phyloP scores from a whole-genome alignment of 2,113 vertebrate species.

The Corynorhinus townsendii region DNA sequence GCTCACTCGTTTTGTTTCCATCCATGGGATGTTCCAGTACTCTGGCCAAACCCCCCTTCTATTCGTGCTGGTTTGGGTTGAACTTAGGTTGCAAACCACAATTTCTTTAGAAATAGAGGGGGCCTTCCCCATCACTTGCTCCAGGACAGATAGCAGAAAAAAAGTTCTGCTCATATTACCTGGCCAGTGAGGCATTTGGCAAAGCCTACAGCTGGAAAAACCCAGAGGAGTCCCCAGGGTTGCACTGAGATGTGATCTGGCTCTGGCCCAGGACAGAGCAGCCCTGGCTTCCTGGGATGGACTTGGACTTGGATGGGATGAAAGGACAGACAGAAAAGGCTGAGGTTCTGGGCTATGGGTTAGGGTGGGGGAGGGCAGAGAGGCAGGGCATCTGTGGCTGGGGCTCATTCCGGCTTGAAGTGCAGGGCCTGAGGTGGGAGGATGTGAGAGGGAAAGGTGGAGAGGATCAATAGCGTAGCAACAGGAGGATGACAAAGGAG shows the following conservation, averaged over 20 bases:
- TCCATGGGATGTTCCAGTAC: background rate
- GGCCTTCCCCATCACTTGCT: background rate
- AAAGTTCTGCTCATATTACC: background rate
- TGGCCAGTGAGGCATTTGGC: background rate
- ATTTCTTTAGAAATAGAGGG: background rate
- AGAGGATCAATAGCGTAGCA: background rate
- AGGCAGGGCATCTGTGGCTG: background rate
- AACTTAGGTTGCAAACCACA: background rate
- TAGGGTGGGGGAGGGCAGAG: no score
- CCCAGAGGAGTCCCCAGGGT: background rate
- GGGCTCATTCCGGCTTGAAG: background rate
- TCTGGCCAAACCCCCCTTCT: background rate
- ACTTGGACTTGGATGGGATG: background rate
- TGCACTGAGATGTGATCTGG: background rate
- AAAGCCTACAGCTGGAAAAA: constrained; percentile 35
- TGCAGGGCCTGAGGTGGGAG: background rate
- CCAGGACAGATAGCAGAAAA: no score
- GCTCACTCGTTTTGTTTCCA: background rate
- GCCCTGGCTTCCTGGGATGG: background rate
- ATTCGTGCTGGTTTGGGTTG: background rate
- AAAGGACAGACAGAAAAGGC: background rate
- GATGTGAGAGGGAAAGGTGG: background rate
- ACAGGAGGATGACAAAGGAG: background rate
- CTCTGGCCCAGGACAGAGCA: background rate
- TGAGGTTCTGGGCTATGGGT: background rate